Evolutionary conservation across 2,888 invertebrate species (phyloP), one percentile per base, ranked within the genome.

Genomic region (Agriopis leucophaearia): DNA sequence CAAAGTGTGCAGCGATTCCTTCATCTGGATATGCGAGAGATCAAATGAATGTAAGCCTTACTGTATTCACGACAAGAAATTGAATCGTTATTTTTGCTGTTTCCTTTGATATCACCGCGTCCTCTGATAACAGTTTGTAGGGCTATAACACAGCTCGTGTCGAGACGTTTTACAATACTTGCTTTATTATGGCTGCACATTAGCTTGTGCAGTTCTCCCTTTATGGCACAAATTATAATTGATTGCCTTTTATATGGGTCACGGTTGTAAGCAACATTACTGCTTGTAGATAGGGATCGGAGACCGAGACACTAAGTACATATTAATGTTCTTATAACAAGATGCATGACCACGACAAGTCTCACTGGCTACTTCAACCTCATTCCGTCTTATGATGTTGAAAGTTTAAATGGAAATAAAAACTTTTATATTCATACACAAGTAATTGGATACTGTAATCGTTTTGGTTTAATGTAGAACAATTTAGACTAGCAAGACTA

Each of bases 51-150:
- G 78, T 83, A 79, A 79, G 77, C 86, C 85, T 85, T 91, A 80
- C 81, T 78, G 70, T 75, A 69, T 71, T 73, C 70, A 78, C 64
- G 55, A 75, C 82, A 88, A 85, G 85, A 79, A 78, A 77, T 84
- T 78, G 81, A 85, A 81, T 88, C 79, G 81, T 77, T 75, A 73
- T 77, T 74, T 81, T 76, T 75, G 71, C 69, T 64, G 70, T 78
- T 81, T 76, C 78, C 86, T 91, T 92, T 92, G 88, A 91, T 86
- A 84, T 76, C 68, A 78, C 91, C 92, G 90, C 89, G 68, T 66
- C 75, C 73, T 74, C 78, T 85, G 89, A 91, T 91, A 91, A 90
- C 83, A 79, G 72, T 74, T 69, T 60, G 81, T 76, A 81, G 78
- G 78, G 81, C 81, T 54, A 36, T 64, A 58, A 57, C 47, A 57